Percentiles rank a stretch among this genome's conserved stretches.
phyloP scores from a whole-genome alignment of 2,797 vertebrate genomes.

The Diplodus puntazzo region DNA sequence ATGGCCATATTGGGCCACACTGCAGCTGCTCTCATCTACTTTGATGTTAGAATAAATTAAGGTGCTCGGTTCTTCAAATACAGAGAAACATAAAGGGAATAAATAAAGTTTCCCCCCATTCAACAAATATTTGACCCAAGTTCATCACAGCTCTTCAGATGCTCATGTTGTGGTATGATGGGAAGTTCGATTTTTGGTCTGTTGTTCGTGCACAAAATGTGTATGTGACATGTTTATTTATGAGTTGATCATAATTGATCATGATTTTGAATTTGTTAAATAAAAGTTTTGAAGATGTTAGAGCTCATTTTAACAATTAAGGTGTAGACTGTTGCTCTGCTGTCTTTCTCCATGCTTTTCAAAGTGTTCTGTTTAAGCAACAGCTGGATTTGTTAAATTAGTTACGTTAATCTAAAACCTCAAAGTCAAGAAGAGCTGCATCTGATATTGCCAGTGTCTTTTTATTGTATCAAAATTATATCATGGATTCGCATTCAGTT shows the following conservation, averaged over 20 bases:
- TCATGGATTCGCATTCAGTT: neutral
- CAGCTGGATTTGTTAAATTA: slow-evolving; percentile 4
- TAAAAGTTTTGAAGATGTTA: slow-evolving; percentile 14
- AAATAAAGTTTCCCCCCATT: neutral
- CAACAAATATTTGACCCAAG: neutral
- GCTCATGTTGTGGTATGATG: neutral
- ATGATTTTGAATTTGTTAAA: slow-evolving; percentile 26
- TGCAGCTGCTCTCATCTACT: slow-evolving; percentile 1
- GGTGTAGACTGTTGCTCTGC: neutral
- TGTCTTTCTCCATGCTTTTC: neutral
- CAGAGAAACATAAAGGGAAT: neutral
- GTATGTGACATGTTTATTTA: slow-evolving; percentile 35
- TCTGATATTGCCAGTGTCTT: neutral
- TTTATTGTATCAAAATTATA: slow-evolving; percentile 4
- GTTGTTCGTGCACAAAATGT: slow-evolving; percentile 34
- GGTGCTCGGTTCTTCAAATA: slow-evolving; percentile 20
- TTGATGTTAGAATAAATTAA: slow-evolving; percentile 8
- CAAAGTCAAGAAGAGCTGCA: neutral
- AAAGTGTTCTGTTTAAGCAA: slow-evolving; percentile 10
- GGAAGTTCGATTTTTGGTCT: slow-evolving; percentile 8
- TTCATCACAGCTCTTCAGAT: slow-evolving; percentile 21
- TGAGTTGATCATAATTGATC: slow-evolving; percentile 44
- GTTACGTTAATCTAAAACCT: neutral
- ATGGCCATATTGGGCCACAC: neutral
- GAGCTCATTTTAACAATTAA: slow-evolving; percentile 1